Evolutionary conservation across 2,797 vertebrate genomes (phyloP).

Genomic region (Mycteria americana): DNA sequence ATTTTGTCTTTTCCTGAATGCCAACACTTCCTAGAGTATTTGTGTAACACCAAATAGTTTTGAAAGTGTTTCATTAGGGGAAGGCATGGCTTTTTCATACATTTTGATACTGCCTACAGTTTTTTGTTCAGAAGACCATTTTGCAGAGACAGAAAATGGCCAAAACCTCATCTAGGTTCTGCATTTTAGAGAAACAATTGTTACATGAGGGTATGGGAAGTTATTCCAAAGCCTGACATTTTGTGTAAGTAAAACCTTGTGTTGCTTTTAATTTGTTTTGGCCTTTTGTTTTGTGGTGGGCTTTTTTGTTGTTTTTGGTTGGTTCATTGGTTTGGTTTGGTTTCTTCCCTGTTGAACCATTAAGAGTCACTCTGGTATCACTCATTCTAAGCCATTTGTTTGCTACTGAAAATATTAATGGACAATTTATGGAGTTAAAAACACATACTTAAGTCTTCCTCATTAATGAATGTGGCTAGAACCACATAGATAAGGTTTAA

Average conservation of each 20-base stretch:
- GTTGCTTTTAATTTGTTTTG: neutral
- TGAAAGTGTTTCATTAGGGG: neutral
- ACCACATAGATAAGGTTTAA: neutral
- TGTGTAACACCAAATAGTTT: neutral
- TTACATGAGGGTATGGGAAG: neutral
- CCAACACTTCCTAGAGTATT: neutral
- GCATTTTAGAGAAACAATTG: neutral
- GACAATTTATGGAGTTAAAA: neutral
- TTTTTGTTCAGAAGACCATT: neutral
- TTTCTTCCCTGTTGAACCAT: neutral
- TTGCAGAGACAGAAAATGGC: neutral
- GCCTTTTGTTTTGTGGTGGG: neutral
- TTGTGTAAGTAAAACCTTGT: neutral
- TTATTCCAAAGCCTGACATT: neutral
- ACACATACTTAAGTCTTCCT: neutral
- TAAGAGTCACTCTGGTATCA: neutral
- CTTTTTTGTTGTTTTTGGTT: neutral
- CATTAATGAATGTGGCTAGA: neutral
- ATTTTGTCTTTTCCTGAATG: neutral
- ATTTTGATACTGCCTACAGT: neutral
- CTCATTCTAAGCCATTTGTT: neutral
- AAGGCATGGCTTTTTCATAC: neutral
- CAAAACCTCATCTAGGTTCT: neutral
- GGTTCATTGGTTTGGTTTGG: neutral
- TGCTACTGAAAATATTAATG: neutral